Conservation (phyloP, 2,797 vertebrate species). For the Rhabdophis nuchalis region DNA sequence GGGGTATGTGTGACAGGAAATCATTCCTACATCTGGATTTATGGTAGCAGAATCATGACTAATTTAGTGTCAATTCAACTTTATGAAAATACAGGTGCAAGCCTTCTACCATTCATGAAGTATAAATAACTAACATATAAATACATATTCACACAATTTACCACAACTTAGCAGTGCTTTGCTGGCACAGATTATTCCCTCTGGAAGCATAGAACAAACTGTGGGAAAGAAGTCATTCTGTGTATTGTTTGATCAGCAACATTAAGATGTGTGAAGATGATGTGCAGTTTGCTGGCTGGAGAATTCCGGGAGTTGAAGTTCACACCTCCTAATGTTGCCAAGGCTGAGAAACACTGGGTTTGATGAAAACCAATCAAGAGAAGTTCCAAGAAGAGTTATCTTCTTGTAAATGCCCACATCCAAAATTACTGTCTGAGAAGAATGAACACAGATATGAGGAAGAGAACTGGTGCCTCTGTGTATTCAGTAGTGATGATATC, state of each 20-base stretch:
- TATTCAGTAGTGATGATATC: neutral
- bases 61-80: neutral
- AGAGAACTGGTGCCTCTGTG: neutral
- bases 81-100: neutral
- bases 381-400: neutral
- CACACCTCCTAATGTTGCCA: slow-evolving; percentile 24
- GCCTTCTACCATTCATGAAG: neutral
- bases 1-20: neutral
- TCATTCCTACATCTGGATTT: neutral
- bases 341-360: neutral
- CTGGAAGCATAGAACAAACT: neutral
- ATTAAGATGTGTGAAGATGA: neutral
- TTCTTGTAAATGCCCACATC: neutral
- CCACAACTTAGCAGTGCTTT: neutral
- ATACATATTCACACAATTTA: neutral
- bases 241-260: neutral
- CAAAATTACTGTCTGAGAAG: neutral
- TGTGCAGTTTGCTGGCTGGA: neutral
- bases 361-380: neutral
- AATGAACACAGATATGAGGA: neutral
- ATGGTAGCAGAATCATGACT: neutral
- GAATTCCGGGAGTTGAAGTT: neutral
- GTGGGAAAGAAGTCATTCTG: neutral
- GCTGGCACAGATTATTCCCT: neutral
- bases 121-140: neutral